Base-by-base conservation (phyloP, 2,113 vertebrate genomes). In the Gobius niger region DNA sequence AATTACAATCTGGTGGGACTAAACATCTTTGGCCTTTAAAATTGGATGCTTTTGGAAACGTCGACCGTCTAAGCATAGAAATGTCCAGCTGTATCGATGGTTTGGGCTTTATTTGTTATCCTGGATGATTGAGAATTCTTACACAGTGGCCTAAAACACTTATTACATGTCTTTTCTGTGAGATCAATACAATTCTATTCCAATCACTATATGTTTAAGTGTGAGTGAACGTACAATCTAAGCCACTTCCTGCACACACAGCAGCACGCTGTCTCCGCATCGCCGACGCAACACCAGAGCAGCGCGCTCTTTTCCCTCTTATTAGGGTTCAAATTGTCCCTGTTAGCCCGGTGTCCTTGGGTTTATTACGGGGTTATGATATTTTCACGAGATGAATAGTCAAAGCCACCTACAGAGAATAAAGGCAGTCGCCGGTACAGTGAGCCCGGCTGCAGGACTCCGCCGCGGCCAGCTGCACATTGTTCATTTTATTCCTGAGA, bases 401-500 rank as follows among this genome's bases (percentile, higher is more conserved):
- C 72, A 65, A 80, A 80, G 56, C 81, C 86, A 78, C 79, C 80
- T 41, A 44, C 83, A 70, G 75, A 60, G 83, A 82, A 50, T 63
- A 81, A 83, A 90, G 75, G 72, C 78, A 79, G 72, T 72, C 73
- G 60, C 44, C 19, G 59, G 77, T 73, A 60, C 67, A 83, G 75
- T 68, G 65, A 64, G 53, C 78, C 51, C n/a, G 54, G 46, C 40
- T 67, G 60, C 67, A 50, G 56, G 78, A 77, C 85, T 70, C 65
- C 47, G 65, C 65, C 63, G 72, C 11, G 80, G 71, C 80, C 87
- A 87, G 80, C 84, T 87, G 84, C 75, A 72, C 65, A 81, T 76
- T 75, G 63, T 76, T 81, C 52, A 6, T 73, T 78, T 34, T 80
- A 78, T 80, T 87, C 86, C 86, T 63, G 77, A 76, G 81, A 85